phyloP scores from a whole-genome alignment of 2,797 vertebrate genomes.

The Heteromormyrus szaboi region DNA sequence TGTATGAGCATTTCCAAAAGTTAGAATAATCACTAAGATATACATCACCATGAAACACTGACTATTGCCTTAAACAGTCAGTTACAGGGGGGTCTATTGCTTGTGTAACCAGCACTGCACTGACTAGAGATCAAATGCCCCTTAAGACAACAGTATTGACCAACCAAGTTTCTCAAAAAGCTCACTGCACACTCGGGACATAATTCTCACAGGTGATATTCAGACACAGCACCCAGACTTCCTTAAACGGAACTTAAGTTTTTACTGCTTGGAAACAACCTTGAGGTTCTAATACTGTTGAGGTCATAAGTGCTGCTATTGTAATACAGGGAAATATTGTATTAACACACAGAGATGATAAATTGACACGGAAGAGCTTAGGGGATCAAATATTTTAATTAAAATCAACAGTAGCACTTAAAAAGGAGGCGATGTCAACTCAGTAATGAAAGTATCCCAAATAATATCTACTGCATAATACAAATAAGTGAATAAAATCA shows the following conservation, averaged over 20 bases:
- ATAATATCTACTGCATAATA: background rate
- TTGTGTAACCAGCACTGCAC: background rate
- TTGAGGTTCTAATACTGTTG: background rate
- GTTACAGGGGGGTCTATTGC: background rate
- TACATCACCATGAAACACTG: background rate
- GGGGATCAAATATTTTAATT: background rate
- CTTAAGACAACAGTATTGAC: background rate
- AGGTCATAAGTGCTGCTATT: background rate
- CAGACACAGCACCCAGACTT: background rate
- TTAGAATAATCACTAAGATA: background rate
- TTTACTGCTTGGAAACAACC: background rate
- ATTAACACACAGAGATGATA: background rate
- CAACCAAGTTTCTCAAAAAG: background rate
- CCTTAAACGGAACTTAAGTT: background rate
- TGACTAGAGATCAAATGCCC: background rate
- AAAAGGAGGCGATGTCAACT: background rate
- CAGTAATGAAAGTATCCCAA: background rate
- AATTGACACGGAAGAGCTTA: background rate
- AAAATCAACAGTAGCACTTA: background rate
- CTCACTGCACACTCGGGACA: background rate
- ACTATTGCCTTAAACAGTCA: background rate
- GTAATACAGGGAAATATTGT: background rate
- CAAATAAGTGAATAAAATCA: background rate
- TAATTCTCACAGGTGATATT: background rate
- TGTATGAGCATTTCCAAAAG: background rate